A percentile compares a stretch with the other conserved stretches of the same genome.
phyloP scores from a whole-genome alignment of 1,140 invertebrate genomes.

The Bursaphelenchus mucronatus region DNA sequence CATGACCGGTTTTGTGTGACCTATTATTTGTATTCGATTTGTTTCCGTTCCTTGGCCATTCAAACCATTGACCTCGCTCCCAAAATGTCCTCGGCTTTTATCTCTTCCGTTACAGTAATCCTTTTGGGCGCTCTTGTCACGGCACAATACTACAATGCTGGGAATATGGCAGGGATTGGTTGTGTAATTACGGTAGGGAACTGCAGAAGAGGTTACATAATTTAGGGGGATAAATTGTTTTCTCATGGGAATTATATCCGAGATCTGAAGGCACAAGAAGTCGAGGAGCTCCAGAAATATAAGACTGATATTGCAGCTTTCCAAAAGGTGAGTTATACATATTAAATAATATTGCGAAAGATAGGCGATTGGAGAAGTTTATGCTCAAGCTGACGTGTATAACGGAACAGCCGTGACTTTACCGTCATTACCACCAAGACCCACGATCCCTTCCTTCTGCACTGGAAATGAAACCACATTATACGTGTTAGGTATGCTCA shows the following conservation, averaged over 20 bases:
- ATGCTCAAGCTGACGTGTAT: neutral
- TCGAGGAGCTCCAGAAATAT: conserved; percentile 1
- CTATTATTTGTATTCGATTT: too few relatives aligned
- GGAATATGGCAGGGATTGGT: too few relatives aligned
- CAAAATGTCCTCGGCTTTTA: neutral
- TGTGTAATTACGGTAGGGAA: conserved; percentile 3
- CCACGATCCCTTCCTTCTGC: conserved; percentile 6
- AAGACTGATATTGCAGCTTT: neutral
- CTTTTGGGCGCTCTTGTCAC: neutral
- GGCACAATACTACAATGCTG: neutral
- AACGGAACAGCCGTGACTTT: conserved; percentile 1
- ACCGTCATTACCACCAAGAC: conserved; percentile 3
- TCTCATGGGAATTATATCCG: conserved; percentile 15
- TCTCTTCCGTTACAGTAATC: neutral
- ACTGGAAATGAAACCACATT: conserved; percentile 4
- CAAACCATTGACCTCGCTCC: neutral
- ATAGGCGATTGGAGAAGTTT: neutral
- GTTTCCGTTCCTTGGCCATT: neutral
- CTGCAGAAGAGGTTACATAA: neutral
- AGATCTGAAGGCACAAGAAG: conserved; percentile 5
- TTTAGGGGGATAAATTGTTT: conserved; percentile 4
- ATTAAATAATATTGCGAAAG: neutral
- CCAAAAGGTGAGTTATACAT: conserved; percentile 13
- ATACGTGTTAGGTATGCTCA: conserved; percentile 4
- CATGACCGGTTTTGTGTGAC: too few relatives aligned